Evolutionary conservation across 2,113 vertebrate genomes (phyloP), one percentile per base, ranked within the genome.

Genomic region (Hystrix brachyura): DNA sequence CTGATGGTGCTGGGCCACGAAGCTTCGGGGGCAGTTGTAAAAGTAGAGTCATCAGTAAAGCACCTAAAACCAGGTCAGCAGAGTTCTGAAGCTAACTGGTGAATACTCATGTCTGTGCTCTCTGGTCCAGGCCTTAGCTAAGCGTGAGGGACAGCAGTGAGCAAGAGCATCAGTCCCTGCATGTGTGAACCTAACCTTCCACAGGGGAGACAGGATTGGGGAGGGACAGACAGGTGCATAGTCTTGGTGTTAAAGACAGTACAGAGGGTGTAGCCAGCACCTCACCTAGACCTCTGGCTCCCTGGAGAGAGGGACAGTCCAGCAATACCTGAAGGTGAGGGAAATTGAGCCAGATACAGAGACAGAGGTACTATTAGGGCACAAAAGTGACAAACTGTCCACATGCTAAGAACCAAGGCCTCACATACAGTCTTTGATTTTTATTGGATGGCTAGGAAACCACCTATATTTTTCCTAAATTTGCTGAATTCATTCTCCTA

Each of bases 1-100:
- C 99, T 99, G 1, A 99, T 99, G 99, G 99, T 99, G 27, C 43
- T 99, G 96, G 99, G 99, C 0, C 99, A 99, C 0, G 99, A 99
- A 98, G 99, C 99, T 38, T 97, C 99, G 0, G 99, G 99, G 27
- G 98, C 99, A 29, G 99, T 99, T 0, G 5, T 99, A 29, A 99
- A 99, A 98, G 99, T 99, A 32, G 99, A 99, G 57, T 98, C 99
- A 0, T 98, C 95, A 19, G 99, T 99, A 91, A 99, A 97, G 82
- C 99, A 99, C 87, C 99, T 99, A 62, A 98, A 99, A 98, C 97
- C n/a, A 11, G 71, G 99, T 99, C 82, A 97, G 97, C 85, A 64
- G 34, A 74, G 55, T 21, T 53, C 71, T 85, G 80, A 57, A 19
- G n/a, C n/a, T 74, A 93, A 48, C 19, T 59, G 67, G 27, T 59